Evolutionary conservation across 2,113 vertebrate genomes (phyloP), one percentile per base, ranked within the genome.

Genomic region (Sminthopsis crassicaudata): DNA sequence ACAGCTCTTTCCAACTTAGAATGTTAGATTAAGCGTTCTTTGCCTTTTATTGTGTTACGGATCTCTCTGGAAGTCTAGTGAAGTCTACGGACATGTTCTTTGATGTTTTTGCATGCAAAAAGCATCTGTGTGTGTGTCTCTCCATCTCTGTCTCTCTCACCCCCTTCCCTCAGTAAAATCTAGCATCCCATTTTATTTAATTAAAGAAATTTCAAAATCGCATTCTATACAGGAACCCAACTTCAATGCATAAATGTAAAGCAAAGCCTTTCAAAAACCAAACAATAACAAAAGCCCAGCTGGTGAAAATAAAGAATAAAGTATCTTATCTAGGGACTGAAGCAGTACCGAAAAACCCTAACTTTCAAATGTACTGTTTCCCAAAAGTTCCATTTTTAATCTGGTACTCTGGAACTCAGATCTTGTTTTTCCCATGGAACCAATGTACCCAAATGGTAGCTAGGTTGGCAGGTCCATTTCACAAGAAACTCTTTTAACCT

Each of bases 381-480:
- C 8, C 3, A 22, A 36, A 95, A 46, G 2, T 90, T 53, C 50
- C 50, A 51, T 51, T 53, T 51, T 53, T n/a, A 36, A 67, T 14
- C 57, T 12, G 3, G 55, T 11, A 27, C 1, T 57, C 55, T 89
- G 89, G 91, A n/a, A 54, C 23, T 94, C 46, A 42, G 22, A n/a
- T 51, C 57, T 53, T 89, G 53, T 42, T 94, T 84, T 91, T 51
- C 60, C 90, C 46, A 89, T 6, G 55, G 76, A 67, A 94, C 90
- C 6, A 0, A 1, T 46, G 11, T 26, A 53, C 92, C 55, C 5
- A 46, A 51, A 96, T 90, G 36, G 12, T 76, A 14, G 60, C 14
- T 76, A 16, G 30, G 60, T 76, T 76, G 60, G 60, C 60, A n/a
- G 14, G 1, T 36, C 30, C 36, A 76, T 5, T 36, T 76, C 60